Evolutionary conservation across 2,888 invertebrate genomes (phyloP).

Genomic region (Conistra vaccinii): DNA sequence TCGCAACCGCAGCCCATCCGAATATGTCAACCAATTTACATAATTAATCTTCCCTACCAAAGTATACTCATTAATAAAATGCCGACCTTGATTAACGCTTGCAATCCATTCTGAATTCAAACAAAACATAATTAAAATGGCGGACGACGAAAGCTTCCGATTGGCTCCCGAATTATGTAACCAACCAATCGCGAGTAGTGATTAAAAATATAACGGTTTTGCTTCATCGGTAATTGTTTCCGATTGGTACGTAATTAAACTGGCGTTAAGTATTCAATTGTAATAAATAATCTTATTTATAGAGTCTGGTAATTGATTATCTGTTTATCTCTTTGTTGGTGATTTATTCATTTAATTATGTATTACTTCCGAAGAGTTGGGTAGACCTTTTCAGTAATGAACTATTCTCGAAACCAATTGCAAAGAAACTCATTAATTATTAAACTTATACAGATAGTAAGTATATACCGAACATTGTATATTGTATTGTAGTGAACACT

Average conservation of each 20-base stretch:
- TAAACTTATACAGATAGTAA: background rate
- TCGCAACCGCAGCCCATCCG: constrained; percentile 51
- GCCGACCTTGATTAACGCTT: constrained; percentile 71
- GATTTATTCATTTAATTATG: constrained; percentile 21
- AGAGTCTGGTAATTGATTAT: constrained; percentile 29
- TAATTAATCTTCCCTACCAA: constrained; percentile 64
- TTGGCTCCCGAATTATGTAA: constrained; percentile 54
- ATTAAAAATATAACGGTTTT: constrained; percentile 62
- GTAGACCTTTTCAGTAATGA: background rate
- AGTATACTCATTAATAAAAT: constrained; percentile 69
- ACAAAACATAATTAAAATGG: constrained; percentile 72
- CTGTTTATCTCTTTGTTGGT: constrained; percentile 14
- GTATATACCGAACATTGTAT: background rate
- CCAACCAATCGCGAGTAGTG: constrained; percentile 53
- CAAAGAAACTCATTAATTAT: constrained; percentile 1
- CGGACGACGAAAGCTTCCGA: constrained; percentile 52
- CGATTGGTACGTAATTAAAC: constrained; percentile 52
- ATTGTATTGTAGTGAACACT: background rate
- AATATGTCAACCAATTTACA: constrained; percentile 68
- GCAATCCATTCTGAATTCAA: constrained; percentile 70
- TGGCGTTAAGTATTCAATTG: constrained; percentile 38
- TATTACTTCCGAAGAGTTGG: constrained; percentile 19
- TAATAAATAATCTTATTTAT: constrained; percentile 45
- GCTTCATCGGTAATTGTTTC: constrained; percentile 54
- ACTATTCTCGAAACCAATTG: background rate